These are phyloP conservation scores for Xerus inauris DNA, from an alignment of 2,113 vertebrate genomes.

Conservation along the genomic window DNA sequence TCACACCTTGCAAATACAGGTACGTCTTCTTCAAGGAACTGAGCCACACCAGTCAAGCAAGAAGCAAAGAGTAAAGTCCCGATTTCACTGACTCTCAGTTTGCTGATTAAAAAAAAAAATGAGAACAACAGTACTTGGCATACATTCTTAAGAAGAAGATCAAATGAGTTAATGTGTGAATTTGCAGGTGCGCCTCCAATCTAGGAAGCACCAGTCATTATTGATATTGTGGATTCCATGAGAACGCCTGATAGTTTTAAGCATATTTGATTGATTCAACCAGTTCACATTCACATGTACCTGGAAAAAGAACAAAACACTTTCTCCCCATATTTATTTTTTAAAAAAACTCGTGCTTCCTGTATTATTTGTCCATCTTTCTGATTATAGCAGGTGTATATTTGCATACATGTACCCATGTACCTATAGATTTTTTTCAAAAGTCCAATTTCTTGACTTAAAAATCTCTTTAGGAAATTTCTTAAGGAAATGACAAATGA, in stretches of 20 bases:
- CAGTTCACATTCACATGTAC: background rate
- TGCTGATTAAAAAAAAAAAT: constrained; percentile 1
- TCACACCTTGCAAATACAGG: background rate
- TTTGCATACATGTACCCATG: background rate
- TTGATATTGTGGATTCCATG: background rate
- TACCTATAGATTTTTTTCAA: background rate
- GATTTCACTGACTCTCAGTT: background rate
- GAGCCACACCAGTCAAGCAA: background rate
- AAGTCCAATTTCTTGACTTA: constrained; percentile 40
- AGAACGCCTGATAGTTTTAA: background rate
- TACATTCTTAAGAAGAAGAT: background rate
- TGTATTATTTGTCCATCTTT: background rate
- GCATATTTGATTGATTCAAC: background rate
- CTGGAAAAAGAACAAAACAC: background rate
- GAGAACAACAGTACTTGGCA: background rate
- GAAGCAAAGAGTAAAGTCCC: background rate
- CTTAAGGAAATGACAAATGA: constrained; percentile 16
- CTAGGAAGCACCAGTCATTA: background rate
- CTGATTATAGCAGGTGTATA: background rate
- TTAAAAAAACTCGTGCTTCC: background rate
- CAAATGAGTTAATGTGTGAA: background rate
- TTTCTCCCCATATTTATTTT: background rate
- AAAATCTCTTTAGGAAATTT: constrained; percentile 31
- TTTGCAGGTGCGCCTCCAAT: background rate
- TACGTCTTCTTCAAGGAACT: background rate